Evolutionary conservation across 2,888 invertebrate species (phyloP), one percentile per base, ranked within the genome.

Genomic region (Uropetala carovei): DNA sequence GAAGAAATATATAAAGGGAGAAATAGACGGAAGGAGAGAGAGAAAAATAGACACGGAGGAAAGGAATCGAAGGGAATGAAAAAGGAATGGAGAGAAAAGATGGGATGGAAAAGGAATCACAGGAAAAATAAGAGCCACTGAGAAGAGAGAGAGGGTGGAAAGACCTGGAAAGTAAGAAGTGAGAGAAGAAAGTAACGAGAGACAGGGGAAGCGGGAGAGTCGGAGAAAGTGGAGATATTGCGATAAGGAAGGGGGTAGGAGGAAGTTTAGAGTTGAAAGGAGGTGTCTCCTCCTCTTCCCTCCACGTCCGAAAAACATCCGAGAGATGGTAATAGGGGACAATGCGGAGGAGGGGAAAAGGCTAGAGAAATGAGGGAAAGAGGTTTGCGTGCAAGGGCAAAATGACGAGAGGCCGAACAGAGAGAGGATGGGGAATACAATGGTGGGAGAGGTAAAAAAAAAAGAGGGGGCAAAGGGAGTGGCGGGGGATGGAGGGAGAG

Each of bases 261-360:
- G 75, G 75, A 7, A 13, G 27, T 18, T 27, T 10, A 43, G 43
- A 43, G 43, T 22, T 11, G 75, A 75, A 75, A 68, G 9, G 68
- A 68, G 68, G 68, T n/a, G 68, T 68, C 75, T 22, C 75, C 13
- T 22, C 16, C 27, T 22, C 75, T 27, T 22, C 75, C 27, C 22
- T 22, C 75, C 75, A 75, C 75, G 75, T 75, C 75, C 75, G 75
- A 75, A 75, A 75, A 75, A 75, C 75, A 75, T 75, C 75, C 75
- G 75, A 68, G 68, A 68, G 68, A 75, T 27, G 75, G 75, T 43
- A 43, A 43, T 43, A 43, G 43, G 43, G 43, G 43, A 75, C 22
- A 75, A 75, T 27, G 22, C n/a, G 75, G 13, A 4, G 18, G n/a
- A 9, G 68, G 18, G 68, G 18, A 18, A 18, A 18, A 27, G 75